Conservation (phyloP, 1,140 invertebrate species). For the Brachionus koreanus region DNA sequence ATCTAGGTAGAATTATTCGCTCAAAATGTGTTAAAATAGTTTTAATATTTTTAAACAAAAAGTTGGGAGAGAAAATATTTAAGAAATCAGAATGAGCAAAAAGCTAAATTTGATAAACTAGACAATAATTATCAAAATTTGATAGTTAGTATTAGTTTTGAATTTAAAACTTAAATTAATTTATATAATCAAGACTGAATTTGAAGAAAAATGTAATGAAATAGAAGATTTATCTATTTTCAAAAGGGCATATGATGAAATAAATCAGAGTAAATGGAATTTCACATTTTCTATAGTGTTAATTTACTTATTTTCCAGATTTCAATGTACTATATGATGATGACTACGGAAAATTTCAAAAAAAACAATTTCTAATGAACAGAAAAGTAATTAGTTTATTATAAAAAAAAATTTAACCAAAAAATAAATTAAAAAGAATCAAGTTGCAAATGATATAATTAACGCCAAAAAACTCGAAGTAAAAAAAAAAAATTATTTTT, state of each 20-base stretch:
- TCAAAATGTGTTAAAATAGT: too few species aligned
- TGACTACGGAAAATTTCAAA: conserved; percentile 37
- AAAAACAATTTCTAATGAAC: conserved; percentile 21
- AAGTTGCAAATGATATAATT: conserved; percentile 8
- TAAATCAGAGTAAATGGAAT: neutral
- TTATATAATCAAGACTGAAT: neutral
- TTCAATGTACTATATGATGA: neutral
- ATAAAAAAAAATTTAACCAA: neutral
- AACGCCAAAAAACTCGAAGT: conserved; percentile 40
- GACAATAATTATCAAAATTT: neutral
- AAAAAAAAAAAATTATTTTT: neutral
- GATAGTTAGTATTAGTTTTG: neutral
- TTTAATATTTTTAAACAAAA: too few species aligned
- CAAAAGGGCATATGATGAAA: conserved; percentile 39
- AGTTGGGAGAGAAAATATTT: conserved; percentile 16
- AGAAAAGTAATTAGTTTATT: neutral
- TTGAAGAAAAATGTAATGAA: conserved; percentile 3
- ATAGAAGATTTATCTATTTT: conserved; percentile 28
- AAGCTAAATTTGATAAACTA: neutral
- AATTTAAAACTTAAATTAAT: neutral
- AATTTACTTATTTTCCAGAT: neutral
- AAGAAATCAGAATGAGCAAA: neutral
- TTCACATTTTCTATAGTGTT: neutral
- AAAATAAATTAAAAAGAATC: neutral
- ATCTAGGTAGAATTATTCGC: neutral